phyloP scores from a whole-genome alignment of 2,888 invertebrate genomes.

The Thymelicus lineola region DNA sequence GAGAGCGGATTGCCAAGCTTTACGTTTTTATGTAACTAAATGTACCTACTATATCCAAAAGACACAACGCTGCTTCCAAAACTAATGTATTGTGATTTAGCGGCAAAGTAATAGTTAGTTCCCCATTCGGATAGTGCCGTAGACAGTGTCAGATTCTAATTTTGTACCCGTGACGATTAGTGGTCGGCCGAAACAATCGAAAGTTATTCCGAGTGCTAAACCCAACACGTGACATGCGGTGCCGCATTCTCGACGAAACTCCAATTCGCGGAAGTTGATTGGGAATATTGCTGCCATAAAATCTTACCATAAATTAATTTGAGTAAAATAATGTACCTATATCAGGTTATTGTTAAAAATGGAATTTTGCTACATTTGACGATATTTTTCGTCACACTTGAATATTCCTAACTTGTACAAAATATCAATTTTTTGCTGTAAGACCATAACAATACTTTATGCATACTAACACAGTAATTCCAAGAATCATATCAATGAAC shows the following conservation, averaged over 20 bases:
- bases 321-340: background rate
- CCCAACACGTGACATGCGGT: constrained; percentile 67
- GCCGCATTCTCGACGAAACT: constrained; percentile 68
- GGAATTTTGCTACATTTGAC: no score
- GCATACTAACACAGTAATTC: no score
- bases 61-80: constrained; percentile 13
- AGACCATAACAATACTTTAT: no score
- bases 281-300: constrained; percentile 38
- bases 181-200: constrained; percentile 75
- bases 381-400: no score
- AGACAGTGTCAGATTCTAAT: constrained; percentile 73
- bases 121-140: constrained; percentile 57
- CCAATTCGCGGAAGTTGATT: constrained; percentile 61
- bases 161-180: constrained; percentile 71
- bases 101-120: constrained; percentile 52
- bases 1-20: constrained; percentile 15
- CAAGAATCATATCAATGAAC: no score
- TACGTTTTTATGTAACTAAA: constrained; percentile 9
- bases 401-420: no score
- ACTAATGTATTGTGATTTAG: constrained; percentile 15
- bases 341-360: no score
- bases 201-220: constrained; percentile 79
- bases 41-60: background rate
- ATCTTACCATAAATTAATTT: background rate
- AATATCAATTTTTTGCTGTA: no score